A percentile compares a stretch with the other conserved stretches of the same genome.
Conservation (phyloP, 23 tunicate genomes). For the Aplidium turbinatum region DNA sequence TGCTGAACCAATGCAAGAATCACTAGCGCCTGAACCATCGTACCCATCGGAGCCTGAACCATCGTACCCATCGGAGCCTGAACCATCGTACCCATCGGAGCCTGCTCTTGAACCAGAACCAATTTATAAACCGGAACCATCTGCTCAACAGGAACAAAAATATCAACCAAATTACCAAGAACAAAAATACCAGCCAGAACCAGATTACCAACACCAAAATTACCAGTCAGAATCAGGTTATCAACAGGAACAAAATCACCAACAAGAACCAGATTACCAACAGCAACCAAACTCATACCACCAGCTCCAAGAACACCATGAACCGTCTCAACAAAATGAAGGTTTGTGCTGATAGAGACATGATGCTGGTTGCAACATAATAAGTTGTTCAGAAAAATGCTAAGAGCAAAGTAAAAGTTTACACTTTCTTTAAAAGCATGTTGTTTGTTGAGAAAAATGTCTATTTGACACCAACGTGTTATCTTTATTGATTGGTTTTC, state of each 20-base stretch:
- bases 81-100: constrained; percentile 6
- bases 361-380: no score
- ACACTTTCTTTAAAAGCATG: no score
- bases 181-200: constrained; percentile 4
- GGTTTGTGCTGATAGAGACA: no score
- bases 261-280: neutral
- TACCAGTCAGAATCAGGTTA: neutral
- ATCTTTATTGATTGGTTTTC: no score
- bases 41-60: constrained; percentile 16
- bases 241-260: constrained; percentile 39
- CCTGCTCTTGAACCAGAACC: constrained; percentile 39
- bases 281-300: constrained; percentile 30
- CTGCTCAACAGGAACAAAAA: constrained; percentile 26
- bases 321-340: constrained; percentile 16
- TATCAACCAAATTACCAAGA: constrained; percentile 23
- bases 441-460: no score
- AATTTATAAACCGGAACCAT: constrained; percentile 20
- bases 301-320: constrained; percentile 8
- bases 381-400: no score
- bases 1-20: constrained; percentile 12
- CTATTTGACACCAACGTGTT: no score
- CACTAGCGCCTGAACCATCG: constrained; percentile 1
- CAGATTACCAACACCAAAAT: constrained; percentile 6
- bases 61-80: constrained; percentile 13
- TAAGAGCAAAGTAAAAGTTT: no score